Conservation (phyloP, 2,113 vertebrate species). For the Mirounga angustirostris region DNA sequence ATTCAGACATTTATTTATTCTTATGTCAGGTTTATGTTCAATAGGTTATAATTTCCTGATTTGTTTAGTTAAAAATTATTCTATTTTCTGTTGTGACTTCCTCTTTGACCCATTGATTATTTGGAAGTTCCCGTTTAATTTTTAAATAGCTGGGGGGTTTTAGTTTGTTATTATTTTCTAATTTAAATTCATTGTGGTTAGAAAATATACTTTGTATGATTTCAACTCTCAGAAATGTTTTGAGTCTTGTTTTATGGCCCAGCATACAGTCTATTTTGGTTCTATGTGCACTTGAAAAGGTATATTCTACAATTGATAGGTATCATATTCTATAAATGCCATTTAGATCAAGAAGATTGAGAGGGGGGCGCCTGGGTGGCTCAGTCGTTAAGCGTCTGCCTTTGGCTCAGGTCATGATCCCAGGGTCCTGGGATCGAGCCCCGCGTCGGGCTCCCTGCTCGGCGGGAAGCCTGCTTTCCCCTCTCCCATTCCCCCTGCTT, state of each 20-base stretch:
- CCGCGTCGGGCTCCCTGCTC: too few relatives aligned
- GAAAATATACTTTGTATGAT: not conserved
- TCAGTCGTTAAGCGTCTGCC: too few relatives aligned
- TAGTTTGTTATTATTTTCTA: not conserved
- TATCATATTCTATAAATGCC: not conserved
- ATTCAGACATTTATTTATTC: not conserved
- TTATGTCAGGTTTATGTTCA: not conserved
- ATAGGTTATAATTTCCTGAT: not conserved
- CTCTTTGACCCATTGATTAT: not conserved
- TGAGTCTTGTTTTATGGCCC: not conserved
- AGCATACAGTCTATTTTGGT: not conserved
- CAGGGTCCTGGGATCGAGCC: too few relatives aligned
- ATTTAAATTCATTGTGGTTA: not conserved
- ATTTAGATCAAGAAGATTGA: not conserved
- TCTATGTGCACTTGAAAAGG: not conserved
- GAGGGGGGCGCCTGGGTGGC: too few relatives aligned
- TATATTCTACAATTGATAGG: not conserved
- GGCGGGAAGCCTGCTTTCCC: too few relatives aligned
- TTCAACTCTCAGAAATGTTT: not conserved
- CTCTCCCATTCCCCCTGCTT: too few relatives aligned
- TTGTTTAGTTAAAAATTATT: slow-evolving; percentile 6
- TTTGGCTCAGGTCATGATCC: too few relatives aligned
- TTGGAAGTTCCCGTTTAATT: not conserved
- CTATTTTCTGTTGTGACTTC: not conserved
- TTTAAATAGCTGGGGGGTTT: not conserved